Evolutionary conservation across 1,140 invertebrate species (phyloP).

Genomic region (Musca domestica): DNA sequence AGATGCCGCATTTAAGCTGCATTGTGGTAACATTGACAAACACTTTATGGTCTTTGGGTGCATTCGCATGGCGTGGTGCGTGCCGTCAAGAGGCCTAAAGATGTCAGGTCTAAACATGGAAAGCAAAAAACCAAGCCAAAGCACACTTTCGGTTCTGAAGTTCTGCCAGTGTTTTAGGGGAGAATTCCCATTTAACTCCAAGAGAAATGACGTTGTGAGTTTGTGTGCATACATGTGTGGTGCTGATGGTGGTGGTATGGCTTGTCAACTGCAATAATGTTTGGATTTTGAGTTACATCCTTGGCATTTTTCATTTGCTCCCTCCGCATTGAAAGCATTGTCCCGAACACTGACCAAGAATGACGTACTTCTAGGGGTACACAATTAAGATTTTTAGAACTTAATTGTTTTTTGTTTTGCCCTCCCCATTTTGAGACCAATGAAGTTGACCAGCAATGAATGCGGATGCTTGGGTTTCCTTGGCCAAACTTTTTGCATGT

Average conservation of each 20-base stretch:
- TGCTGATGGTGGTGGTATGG: background rate
- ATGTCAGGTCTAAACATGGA: background rate
- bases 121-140: background rate
- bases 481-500: no score
- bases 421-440: background rate
- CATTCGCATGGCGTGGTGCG: background rate
- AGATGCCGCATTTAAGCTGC: conserved; percentile 19
- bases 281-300: conserved; percentile 16
- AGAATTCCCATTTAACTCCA: no score
- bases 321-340: background rate
- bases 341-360: background rate
- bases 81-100: background rate
- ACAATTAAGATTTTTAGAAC: conserved; percentile 18
- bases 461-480: background rate
- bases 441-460: no score
- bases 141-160: no score
- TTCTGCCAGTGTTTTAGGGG: no score
- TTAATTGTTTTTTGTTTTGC: conserved; percentile 6
- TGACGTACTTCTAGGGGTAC: background rate
- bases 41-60: conserved; percentile 5
- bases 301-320: conserved; percentile 4
- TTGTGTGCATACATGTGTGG: background rate
- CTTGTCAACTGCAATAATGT: conserved; percentile 18
- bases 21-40: conserved; percentile 20
- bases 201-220: no score